Base-by-base conservation (phyloP, 2,888 invertebrate genomes). In the Amaurobius ferox region DNA sequence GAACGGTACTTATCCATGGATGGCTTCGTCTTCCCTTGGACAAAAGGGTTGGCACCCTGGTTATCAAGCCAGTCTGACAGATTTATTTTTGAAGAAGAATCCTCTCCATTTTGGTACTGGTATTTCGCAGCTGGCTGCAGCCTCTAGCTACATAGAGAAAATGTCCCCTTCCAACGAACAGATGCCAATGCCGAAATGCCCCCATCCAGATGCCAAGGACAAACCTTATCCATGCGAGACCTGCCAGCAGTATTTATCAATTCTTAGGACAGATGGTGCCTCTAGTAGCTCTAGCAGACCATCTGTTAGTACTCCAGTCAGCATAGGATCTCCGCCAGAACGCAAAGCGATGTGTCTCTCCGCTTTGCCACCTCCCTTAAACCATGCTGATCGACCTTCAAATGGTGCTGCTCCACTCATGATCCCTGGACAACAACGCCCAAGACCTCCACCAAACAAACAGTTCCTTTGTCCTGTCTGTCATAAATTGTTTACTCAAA, bases 391-490 rank as follows among this genome's bases (percentile, higher is more conserved):
- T 32, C 66, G 87, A 55, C 81, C 77, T 32, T 44, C 79, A 39
- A 80, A 76, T 28, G 71, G 70, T 32, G 77, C 76, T 68, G 70
- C 68, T 29, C 72, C 81, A 29, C 66, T 29, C 28, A 81, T 78
- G 71, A 39, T 80, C 19, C 81, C 87, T 7, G 81, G 87, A 29
- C 80, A 81, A 23, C 80, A 87, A 62, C 77, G 87, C 11, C 78
- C 81, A 28, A 76, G 87, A 74, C 87, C 78, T 19, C 79, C 79
- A 23, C 80, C 79, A 35, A 88, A 74, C 62, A 88, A 88, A 76
- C 85, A 85, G 80, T 88, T 88, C 81, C 88, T 88, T 16, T 89
- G 89, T 80, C 89, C 88, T 26, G 88, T 89, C 40, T 89, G 89
- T 71, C 87, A 89, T 70, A 88, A 88, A 72, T 76, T 81, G 32